Base-by-base conservation (phyloP, 2,888 invertebrate genomes). In the Rhopalosiphum nymphaeae region DNA sequence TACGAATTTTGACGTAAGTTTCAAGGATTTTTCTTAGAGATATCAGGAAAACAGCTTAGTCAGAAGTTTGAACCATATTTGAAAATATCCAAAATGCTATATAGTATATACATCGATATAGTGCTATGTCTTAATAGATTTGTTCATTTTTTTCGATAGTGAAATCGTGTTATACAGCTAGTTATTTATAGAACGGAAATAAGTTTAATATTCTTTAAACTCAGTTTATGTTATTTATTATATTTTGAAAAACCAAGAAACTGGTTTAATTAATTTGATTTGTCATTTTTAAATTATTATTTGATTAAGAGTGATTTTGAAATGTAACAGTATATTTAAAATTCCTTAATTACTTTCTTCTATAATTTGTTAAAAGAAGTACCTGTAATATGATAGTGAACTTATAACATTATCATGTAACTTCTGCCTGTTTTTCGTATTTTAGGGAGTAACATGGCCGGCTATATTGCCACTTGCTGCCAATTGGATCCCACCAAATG, bases 401-500 rank as follows among this genome's bases (percentile, higher is more conserved):
- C 16, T 26, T 88, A 36, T 53, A 36, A 36, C 25, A n/a, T 21
- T 26, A 87, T 49, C 3, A 9, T 36, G 21, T 36, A 87, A 87
- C 16, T 13, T 53, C 7, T 67, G 53, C 25, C 3, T 36, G 29
- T 36, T 46, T 42, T 49, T 92, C 29, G 5, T 96, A 42, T 88
- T 96, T 95, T 95, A 97, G 96, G 98, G 98, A 91, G 98, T 98
- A 29, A 98, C 98, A 21, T 99, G 99, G 98, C 99, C 99, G 0
- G 98, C 99, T 13, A 98, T 99, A 95, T 98, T 98, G 94, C 98
- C 98, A 10, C 97, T 99, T 97, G 98, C 98, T 84, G 98, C 98
- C 16, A 97, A 97, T 95, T 99, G 99, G 99, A 98, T 99, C 94
- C 99, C 99, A 16, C 99, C 99, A 26, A 97, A 98, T 96, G 99